Base-by-base conservation (phyloP, 2,797 vertebrate genomes). In the Phataginus tetradactyla region DNA sequence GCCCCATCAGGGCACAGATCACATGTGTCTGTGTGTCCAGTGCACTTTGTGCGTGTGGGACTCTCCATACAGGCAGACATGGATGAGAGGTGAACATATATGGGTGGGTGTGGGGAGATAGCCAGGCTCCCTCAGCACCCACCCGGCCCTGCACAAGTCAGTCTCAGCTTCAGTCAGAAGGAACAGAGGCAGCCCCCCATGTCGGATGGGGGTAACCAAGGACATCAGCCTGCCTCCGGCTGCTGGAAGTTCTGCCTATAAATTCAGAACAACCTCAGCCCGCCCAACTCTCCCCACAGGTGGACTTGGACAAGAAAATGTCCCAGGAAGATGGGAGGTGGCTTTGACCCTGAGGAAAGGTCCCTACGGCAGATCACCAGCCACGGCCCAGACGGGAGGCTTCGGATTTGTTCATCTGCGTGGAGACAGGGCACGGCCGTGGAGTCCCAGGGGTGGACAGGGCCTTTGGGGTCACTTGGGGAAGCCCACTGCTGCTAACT, bases 1-100 rank as follows among this genome's bases (percentile, higher is more conserved):
- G 21, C 61, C 32, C 20, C 5, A 53, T 5, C 3, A 4, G 53
- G 51, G 25, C 34, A 23, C 1, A 2, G 4, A 4, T 4, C 15
- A 13, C 51, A 20, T 0, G 2, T 13, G 4, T 7, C 51, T 32
- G 3, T 27, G 39, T 18, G 21, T 49, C 20, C 29, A 0, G 7
- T 23, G 39, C 14, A 6, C 71, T 51, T 23, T n/a, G 83, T 4
- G 29, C 0, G 0, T 39, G 17, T 32, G n/a, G 39, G 49, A 34
- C 29, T 81, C 14, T 21, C 25, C 23, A 3, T 25, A 39, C 68
- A 25, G 3, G 1, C 64, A n/a, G 66, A 66, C 0, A 3, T 51
- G 21, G 74, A 72, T 14, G 74, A 69, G 32, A 3, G 0, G 4
- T 32, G 71, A 37, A 18, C 45, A 3, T 23, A 1, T 5, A 10